Base-by-base conservation (phyloP, 2,888 invertebrate genomes). In the Ormyrus pomaceus region DNA sequence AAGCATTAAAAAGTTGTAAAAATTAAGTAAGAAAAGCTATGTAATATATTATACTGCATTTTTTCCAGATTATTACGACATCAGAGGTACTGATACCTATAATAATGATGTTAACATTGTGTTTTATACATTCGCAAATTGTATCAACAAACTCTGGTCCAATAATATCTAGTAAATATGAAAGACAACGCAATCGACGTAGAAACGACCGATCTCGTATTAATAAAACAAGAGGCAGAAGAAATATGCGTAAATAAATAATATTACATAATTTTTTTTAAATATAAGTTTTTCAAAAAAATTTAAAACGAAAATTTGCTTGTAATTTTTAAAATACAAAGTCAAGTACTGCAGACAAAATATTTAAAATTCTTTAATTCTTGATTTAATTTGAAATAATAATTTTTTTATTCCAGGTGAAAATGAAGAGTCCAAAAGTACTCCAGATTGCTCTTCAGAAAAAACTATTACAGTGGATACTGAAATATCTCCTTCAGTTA, bases 41-140 rank as follows among this genome's bases (percentile, higher is more conserved):
- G n/a, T n/a, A 56, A 11, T 56, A 56, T 10, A 64, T 9, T 48
- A 64, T 48, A 45, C 11, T 64, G 45, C 10, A 65, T 65, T 85
- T 83, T 84, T 86, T 91, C 84, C 89, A 94, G 92, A 92, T 92
- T 83, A 92, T 95, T 76, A 92, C 94, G 68, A 91, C 93, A 55
- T 94, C 94, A 79, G 96, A 96, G 90, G 92, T 96, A 73, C 87
- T 95, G 50, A 93, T 95, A 84, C 96, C 96, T 5, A 91, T 93
- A 83, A 91, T 94, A 69, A 93, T 96, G 91, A 95, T 96, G 93
- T 91, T 96, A 86, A 92, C 95, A 70, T 91, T 96, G 81, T 95
- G 95, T 84, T 91, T 95, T 75, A 94, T 96, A 82, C 96, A 96
- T 89, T 96, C 96, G 0, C 96, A 96, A 91, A 96, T 96, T 85